Conservation (phyloP, 2,888 invertebrate species). For the Pardosa pseudoannulata region DNA sequence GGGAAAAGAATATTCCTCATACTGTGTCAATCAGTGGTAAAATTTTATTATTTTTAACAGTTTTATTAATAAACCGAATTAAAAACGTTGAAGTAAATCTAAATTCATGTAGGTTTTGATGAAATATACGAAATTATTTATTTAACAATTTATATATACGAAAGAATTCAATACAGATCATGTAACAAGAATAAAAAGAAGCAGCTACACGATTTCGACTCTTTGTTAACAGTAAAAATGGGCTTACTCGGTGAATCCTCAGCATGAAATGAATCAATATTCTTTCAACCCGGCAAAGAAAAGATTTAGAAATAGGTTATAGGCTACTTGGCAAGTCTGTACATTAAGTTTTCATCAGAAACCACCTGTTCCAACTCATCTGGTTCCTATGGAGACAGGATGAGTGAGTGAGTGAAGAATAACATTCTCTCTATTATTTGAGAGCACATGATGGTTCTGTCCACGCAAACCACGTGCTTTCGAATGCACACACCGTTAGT, state of each 20-base stretch:
- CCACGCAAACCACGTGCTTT: slow-evolving; percentile 32
- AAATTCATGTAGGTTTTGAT: no score
- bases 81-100: no score
- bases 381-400: slow-evolving; percentile 42
- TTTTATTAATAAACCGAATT: no score
- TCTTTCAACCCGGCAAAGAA: slow-evolving; percentile 23
- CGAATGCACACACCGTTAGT: neutral
- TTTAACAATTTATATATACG: no score
- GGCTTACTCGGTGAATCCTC: neutral
- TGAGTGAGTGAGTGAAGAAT: slow-evolving; percentile 37
- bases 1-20: no score
- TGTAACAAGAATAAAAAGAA: no score
- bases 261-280: slow-evolving; percentile 30
- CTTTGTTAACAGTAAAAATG: neutral
- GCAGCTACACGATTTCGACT: neutral
- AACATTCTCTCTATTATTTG: slow-evolving; percentile 57
- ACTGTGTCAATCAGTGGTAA: no score
- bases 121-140: no score
- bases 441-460: slow-evolving; percentile 29
- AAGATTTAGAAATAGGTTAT: slow-evolving; percentile 49
- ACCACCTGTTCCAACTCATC: slow-evolving; percentile 67
- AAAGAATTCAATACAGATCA: no score
- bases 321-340: slow-evolving; percentile 37
- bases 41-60: no score
- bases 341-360: slow-evolving; percentile 60